Evolutionary conservation across 2,113 vertebrate species (phyloP), one percentile per base, ranked within the genome.

Genomic region (Scomber japonicus): DNA sequence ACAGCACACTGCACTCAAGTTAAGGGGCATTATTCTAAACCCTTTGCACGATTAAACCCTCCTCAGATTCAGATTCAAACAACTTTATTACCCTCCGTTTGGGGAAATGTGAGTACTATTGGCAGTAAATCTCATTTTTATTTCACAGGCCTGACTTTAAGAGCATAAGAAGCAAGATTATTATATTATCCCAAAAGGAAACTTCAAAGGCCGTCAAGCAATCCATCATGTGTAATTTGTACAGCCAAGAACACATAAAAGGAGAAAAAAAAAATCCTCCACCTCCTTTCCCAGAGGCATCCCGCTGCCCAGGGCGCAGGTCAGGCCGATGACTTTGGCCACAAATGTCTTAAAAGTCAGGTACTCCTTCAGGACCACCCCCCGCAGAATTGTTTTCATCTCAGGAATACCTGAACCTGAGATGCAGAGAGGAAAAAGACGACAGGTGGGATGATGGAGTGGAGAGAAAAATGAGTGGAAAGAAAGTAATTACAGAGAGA

Each of bases 261-360:
- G 31, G 30, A 73, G 15, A 10, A 48, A 62, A 19, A 51, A 57
- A 11, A 72, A 55, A 35, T 11, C 14, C 24, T 91, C 89, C 90
- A 99, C 98, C 96, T 99, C 98, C 85, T 99, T 99, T 77, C 98
- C 98, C 72, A 99, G 93, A 45, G 98, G 98, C 98, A 99, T 99
- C 46, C 98, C 98, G 0, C 98, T 99, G 84, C 98, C 98, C 72
- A 99, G 94, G 14, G 98, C 97, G 0, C 98, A 99, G 0, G 98
- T 99, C 88, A 99, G 94, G 35, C 98, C 98, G 0, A 99, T 98
- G 82, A 99, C 98, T 93, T 99, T 99, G 74, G 98, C 98, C 85
- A 99, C 95, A 17, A 99, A 98, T 11, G 98, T 99, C 94, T 99
- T 99, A 83, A 99, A 94, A 46, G 98, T 99, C 89, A 99, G 96